phyloP scores from a whole-genome alignment of 1,140 invertebrate genomes.

The Himalopsyche phryganea region DNA sequence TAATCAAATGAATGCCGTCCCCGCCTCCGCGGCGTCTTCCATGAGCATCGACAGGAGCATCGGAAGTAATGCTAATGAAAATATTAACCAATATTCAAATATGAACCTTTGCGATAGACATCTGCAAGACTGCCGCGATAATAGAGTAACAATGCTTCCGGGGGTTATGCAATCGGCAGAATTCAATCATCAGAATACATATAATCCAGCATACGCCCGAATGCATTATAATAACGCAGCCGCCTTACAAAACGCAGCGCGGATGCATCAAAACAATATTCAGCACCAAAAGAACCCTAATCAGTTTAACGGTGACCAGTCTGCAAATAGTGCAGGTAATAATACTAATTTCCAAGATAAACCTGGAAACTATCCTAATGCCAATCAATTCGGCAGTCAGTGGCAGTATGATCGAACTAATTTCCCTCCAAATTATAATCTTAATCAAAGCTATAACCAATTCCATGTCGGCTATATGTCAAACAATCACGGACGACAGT shows the following conservation, averaged over 20 bases:
- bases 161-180: too few species aligned
- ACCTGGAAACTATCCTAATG: too few species aligned
- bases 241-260: background rate
- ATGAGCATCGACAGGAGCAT: conserved; percentile 32
- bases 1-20: conserved; percentile 18
- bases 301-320: background rate
- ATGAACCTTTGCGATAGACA: conserved; percentile 30
- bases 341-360: too few species aligned
- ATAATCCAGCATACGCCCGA: too few species aligned
- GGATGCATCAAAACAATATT: background rate
- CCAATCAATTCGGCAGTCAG: too few species aligned
- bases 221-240: too few species aligned
- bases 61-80: conserved; percentile 29
- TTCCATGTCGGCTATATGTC: background rate
- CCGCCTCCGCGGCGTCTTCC: conserved; percentile 25
- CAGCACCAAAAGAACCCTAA: conserved; percentile 14
- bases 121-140: conserved; percentile 23
- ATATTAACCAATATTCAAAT: conserved; percentile 37
- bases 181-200: too few species aligned
- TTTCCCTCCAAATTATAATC: too few species aligned
- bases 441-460: too few species aligned
- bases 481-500: conserved; percentile 7
- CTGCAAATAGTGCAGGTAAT: too few species aligned
- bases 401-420: too few species aligned
- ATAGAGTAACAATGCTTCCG: background rate